These are phyloP conservation scores for Sminthopsis crassicaudata DNA, from an alignment of 2,113 vertebrate genomes.

Conservation along the genomic window DNA sequence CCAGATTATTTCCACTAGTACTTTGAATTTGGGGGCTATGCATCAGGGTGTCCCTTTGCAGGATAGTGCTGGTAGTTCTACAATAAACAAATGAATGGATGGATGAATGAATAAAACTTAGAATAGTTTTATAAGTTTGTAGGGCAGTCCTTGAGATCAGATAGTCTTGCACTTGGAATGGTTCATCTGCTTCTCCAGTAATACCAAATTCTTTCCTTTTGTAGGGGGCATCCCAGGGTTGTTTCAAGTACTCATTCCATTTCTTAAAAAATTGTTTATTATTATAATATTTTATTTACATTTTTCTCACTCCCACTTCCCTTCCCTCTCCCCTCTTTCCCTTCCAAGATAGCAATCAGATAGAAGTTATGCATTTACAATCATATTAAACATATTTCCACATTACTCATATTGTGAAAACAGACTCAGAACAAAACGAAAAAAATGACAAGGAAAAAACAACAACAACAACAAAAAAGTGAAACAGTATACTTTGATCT, in stretches of 20 bases:
- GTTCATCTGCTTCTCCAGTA: not conserved
- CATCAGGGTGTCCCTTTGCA: not conserved
- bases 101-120: not conserved
- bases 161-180: not conserved
- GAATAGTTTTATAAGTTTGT: not conserved
- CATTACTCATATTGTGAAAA: no score
- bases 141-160: not conserved
- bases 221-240: not conserved
- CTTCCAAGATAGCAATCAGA: no score
- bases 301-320: no score
- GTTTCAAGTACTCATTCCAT: not conserved
- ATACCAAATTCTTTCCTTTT: not conserved
- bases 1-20: not conserved
- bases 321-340: no score
- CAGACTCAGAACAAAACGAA: no score
- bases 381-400: no score
- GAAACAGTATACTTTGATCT: no score
- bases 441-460: no score
- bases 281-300: no score
- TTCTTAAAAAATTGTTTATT: no score
- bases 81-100: not conserved
- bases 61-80: not conserved
- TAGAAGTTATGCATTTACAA: no score
- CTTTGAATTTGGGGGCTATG: not conserved
- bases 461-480: no score